Evolutionary conservation across 2,888 invertebrate genomes (phyloP), one percentile per base, ranked within the genome.

Genomic region (Coenonympha arcania): DNA sequence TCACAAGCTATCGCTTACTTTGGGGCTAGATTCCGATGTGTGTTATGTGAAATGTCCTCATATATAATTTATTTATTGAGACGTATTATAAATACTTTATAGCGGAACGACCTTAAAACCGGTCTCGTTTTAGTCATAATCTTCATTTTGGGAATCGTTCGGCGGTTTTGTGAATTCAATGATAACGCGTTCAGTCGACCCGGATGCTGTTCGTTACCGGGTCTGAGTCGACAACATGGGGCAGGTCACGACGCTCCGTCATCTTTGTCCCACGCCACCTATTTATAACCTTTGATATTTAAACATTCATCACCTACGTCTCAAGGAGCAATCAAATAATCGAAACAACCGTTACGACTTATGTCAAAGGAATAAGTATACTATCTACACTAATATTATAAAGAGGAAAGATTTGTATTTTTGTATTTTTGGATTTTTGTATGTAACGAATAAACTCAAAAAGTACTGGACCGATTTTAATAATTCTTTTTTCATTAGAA

Each of bases 171-270:
- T 68, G 65, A 62, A 67, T 66, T 62, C 57, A 50, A 51, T 64
- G 68, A 68, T 69, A 68, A 69, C 65, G 52, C 59, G 58, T 55
- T 60, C 62, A 64, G 65, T 64, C 71, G 69, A 79, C 77, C 77
- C 79, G 79, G 79, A 79, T 78, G 66, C 68, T 69, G 62, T 44
- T 24, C 34, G 43, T 47, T 49, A 46, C 48, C 42, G 46, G 44
- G 34, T 52, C 33, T 68, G 66, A 66, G 62, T 72, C 68, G 63
- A 66, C 56, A 56, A 58, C 61, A 63, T 56, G 59, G 65, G 66
- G 58, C 70, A 64, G 67, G 72, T 71, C 76, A 72, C 72, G 69
- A 71, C 54, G 58, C 57, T 56, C 41, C 48, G 50, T 55, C 58
- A 59, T 60, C 52, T 56, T 54, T 56, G 56, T 48, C 34, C 50